These are phyloP conservation scores for Plebejus melissa DNA, from an alignment of 2,888 invertebrate genomes.

Conservation along the genomic window DNA sequence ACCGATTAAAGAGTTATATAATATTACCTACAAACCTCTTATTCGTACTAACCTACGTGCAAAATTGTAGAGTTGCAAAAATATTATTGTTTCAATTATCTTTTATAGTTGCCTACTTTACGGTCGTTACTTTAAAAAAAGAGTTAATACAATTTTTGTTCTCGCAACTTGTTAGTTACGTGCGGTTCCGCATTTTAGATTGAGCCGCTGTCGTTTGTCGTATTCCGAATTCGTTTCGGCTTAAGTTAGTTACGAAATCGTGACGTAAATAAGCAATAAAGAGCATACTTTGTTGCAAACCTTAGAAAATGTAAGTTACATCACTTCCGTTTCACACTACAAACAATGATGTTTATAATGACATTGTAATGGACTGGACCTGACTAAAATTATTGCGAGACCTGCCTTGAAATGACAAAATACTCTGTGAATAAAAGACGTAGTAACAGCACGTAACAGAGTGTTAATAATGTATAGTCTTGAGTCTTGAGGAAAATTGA, in stretches of 20 bases:
- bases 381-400: not conserved
- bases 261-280: conserved; percentile 44
- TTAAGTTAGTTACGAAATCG: conserved; percentile 46
- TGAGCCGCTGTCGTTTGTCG: conserved; percentile 39
- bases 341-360: conserved; percentile 18
- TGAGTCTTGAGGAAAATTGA: not conserved
- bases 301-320: conserved; percentile 11
- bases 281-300: conserved; percentile 39
- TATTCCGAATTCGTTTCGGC: conserved; percentile 47
- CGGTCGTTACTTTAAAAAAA: conserved; percentile 2
- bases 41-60: not conserved
- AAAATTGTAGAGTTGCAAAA: not conserved
- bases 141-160: conserved; percentile 9
- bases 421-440: not conserved
- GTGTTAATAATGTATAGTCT: not conserved
- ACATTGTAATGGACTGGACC: conserved; percentile 7
- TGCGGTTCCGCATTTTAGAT: conserved; percentile 24
- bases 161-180: conserved; percentile 22
- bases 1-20: not conserved
- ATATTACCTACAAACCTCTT: not conserved
- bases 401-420: not conserved
- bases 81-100: not conserved
- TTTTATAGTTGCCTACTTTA: not conserved
- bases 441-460: not conserved
- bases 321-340: conserved; percentile 10